These are phyloP conservation scores for Neodiprion pinetum DNA, from an alignment of 1,140 invertebrate genomes.

Conservation along the genomic window DNA sequence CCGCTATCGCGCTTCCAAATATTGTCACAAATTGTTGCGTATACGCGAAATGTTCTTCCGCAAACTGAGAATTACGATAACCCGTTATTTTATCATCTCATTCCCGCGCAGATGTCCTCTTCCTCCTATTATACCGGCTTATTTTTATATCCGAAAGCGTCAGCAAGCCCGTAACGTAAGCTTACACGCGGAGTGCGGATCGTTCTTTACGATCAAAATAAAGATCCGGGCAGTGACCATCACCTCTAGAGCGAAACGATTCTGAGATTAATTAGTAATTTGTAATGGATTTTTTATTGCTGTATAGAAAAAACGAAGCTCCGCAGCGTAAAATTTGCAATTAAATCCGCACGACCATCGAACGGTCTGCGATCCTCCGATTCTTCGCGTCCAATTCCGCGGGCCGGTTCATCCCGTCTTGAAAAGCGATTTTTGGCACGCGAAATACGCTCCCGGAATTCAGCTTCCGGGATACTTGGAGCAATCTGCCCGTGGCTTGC, in stretches of 20 bases:
- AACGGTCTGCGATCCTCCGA: too few species aligned
- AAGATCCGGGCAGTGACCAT: background rate
- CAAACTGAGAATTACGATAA: too few species aligned
- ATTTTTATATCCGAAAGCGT: background rate
- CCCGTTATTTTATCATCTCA: too few species aligned
- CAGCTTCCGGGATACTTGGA: background rate
- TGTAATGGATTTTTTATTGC: slow-evolving; percentile 16
- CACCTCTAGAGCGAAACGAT: slow-evolving; percentile 11
- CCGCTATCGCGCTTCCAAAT: background rate
- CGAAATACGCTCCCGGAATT: background rate
- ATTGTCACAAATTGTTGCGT: background rate
- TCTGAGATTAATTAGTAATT: slow-evolving; percentile 29
- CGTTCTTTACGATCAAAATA: slow-evolving; percentile 13
- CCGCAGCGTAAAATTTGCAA: too few species aligned
- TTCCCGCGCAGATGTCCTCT: too few species aligned
- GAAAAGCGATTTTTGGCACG: too few species aligned
- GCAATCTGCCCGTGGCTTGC: background rate
- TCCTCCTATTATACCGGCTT: too few species aligned
- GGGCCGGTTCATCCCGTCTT: too few species aligned
- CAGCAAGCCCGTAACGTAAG: background rate
- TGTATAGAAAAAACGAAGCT: too few species aligned
- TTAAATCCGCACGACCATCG: too few species aligned
- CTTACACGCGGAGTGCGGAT: background rate
- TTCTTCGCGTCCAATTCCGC: too few species aligned
- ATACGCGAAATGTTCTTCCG: background rate